phyloP scores from a whole-genome alignment of 1,140 invertebrate genomes.

The Planococcus citri region DNA sequence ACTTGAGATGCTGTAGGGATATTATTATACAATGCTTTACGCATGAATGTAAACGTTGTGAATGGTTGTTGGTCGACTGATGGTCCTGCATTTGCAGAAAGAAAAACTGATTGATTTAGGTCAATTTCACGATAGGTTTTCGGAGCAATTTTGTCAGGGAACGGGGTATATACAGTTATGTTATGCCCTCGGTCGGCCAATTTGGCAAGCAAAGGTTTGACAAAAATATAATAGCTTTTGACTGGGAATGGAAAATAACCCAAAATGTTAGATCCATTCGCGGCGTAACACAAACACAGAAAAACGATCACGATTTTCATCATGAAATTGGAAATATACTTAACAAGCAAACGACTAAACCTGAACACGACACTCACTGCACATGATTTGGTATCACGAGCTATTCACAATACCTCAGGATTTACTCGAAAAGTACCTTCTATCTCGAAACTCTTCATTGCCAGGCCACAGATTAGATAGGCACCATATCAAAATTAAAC shows the following conservation, averaged over 20 bases:
- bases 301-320: too few species aligned
- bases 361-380: too few species aligned
- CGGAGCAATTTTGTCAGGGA: slow-evolving; percentile 33
- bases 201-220: slow-evolving; percentile 29
- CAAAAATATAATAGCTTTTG: slow-evolving; percentile 32
- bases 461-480: too few species aligned
- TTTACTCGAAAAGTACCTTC: too few species aligned
- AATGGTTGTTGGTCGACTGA: slow-evolving; percentile 1
- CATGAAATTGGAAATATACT: too few species aligned
- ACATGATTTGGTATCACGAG: too few species aligned
- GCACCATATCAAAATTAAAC: too few species aligned
- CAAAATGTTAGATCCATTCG: slow-evolving; percentile 27
- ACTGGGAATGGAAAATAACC: slow-evolving; percentile 28
- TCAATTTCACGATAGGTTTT: slow-evolving; percentile 36
- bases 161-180: slow-evolving; percentile 33
- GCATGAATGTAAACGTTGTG: neutral
- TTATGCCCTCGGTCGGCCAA: slow-evolving; percentile 31
- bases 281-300: neutral
- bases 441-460: too few species aligned
- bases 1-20: neutral
- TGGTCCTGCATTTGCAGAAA: neutral
- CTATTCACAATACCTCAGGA: too few species aligned
- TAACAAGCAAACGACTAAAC: too few species aligned
- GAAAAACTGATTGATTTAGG: neutral
- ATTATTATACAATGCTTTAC: neutral